Conservation (phyloP, 2,113 vertebrate genomes). For the Suncus etruscus region DNA sequence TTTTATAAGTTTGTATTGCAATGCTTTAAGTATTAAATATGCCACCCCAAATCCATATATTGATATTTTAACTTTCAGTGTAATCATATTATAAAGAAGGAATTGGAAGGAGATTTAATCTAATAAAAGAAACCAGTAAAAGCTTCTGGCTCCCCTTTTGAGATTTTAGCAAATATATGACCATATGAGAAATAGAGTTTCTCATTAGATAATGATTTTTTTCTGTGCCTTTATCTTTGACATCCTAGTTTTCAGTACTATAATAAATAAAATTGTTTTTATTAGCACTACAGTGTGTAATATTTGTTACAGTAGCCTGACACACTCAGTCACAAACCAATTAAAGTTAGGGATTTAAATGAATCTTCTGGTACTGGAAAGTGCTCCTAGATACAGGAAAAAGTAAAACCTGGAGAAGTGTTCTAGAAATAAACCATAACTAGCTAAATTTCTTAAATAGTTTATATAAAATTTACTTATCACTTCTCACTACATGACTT, state of each 20-base stretch:
- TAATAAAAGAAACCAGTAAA: background rate
- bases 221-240: background rate
- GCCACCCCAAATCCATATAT: background rate
- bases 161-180: background rate
- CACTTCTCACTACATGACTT: background rate
- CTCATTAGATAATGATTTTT: background rate
- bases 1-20: constrained; percentile 4
- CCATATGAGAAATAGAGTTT: background rate
- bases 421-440: background rate
- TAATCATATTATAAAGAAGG: background rate
- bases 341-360: background rate
- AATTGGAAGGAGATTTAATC: background rate
- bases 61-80: background rate
- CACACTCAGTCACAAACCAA: background rate
- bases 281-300: background rate
- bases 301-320: background rate
- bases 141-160: background rate
- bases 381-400: background rate
- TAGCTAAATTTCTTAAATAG: background rate
- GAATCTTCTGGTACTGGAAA: background rate
- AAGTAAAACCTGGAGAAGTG: background rate
- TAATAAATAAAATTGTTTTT: background rate
- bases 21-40: background rate
- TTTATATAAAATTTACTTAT: constrained; percentile 30
- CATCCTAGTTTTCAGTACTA: background rate